A percentile compares a stretch with the other conserved stretches of the same genome.
These are phyloP conservation scores for Eilema caniola DNA, from an alignment of 2,888 invertebrate genomes.

Conservation along the genomic window DNA sequence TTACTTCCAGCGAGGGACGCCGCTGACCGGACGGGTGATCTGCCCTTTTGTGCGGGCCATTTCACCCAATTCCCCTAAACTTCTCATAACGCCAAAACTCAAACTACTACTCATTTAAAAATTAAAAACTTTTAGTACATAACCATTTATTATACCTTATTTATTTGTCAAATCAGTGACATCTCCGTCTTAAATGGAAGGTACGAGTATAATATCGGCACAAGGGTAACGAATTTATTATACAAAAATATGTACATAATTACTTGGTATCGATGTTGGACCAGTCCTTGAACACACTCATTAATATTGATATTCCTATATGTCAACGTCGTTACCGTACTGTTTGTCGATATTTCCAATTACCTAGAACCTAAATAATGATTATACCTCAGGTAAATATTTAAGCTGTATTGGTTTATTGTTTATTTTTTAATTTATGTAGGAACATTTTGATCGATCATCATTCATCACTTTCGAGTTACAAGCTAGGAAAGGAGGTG, in stretches of 20 bases:
- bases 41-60: too few species aligned
- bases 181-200: neutral
- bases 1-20: too few species aligned
- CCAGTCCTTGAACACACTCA: neutral
- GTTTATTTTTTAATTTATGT: too few species aligned
- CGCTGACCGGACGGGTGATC: too few species aligned
- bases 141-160: neutral
- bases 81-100: too few species aligned
- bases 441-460: too few species aligned
- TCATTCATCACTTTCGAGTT: too few species aligned
- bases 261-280: too few species aligned
- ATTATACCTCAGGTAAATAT: neutral
- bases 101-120: too few species aligned
- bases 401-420: neutral
- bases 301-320: neutral
- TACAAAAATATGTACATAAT: conserved; percentile 11
- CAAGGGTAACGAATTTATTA: neutral
- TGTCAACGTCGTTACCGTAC: neutral
- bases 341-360: neutral
- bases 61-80: too few species aligned
- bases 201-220: neutral
- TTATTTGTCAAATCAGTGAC: conserved; percentile 2
- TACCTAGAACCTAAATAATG: neutral
- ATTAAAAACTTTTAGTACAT: too few species aligned
- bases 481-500: too few species aligned